Percentiles rank a stretch among this genome's conserved stretches.
phyloP scores from a whole-genome alignment of 2,113 vertebrate species.

The Tor tambroides region DNA sequence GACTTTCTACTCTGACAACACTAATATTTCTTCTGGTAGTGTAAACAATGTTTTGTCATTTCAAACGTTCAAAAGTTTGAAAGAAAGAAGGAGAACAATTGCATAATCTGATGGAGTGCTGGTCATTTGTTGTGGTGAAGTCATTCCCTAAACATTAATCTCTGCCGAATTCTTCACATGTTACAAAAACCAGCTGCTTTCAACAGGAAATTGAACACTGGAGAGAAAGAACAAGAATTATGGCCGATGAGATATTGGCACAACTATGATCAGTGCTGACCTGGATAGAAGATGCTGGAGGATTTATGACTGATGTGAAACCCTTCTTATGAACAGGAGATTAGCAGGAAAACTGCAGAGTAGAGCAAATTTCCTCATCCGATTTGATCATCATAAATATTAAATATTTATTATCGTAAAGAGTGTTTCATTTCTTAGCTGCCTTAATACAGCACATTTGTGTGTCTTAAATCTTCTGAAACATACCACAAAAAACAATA shows the following conservation, averaged over 20 bases:
- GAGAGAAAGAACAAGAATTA: slow-evolving; percentile 3
- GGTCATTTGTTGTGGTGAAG: slow-evolving; percentile 18
- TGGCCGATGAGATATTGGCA: not conserved
- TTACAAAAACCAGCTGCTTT: slow-evolving; percentile 40
- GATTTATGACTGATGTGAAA: not conserved
- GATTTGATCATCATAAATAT: not conserved
- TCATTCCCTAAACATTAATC: slow-evolving; percentile 30
- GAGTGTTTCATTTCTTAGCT: not conserved
- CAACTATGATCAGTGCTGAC: not conserved
- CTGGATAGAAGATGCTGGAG: not conserved
- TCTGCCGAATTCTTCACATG: not conserved
- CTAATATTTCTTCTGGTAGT: not conserved
- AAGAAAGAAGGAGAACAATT: not conserved
- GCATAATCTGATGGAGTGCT: not conserved
- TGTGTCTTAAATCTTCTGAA: not conserved
- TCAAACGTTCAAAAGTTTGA: not conserved
- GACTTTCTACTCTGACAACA: not conserved
- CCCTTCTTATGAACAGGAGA: not conserved
- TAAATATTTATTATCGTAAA: not conserved
- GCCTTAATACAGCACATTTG: not conserved
- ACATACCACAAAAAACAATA: not conserved
- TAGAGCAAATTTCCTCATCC: not conserved
- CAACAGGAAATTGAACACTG: not conserved
- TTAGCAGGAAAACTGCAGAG: not conserved
- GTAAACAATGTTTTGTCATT: not conserved